Evolutionary conservation across 2,113 vertebrate genomes (phyloP), one percentile per base, ranked within the genome.

Genomic region (Phylloscopus whistleri): DNA sequence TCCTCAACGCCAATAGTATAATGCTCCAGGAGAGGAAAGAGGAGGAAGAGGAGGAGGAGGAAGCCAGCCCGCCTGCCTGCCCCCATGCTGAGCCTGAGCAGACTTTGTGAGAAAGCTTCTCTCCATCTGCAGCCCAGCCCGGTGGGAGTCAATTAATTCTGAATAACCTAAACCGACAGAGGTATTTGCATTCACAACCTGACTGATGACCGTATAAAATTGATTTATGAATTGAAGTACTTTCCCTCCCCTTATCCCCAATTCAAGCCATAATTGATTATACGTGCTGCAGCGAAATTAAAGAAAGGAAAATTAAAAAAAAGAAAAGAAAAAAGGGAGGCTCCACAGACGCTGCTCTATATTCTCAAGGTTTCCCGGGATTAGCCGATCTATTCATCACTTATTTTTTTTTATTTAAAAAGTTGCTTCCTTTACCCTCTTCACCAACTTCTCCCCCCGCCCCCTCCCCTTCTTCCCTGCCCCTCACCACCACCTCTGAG

Each of bases 131-230:
- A 98, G 96, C 96, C 93, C 96, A 94, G 94, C 97, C 97, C 95
- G 94, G 98, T 98, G 97, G 97, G 98, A 98, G 98, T 98, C 98
- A 98, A 98, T 98, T 98, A 98, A 98, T 98, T 98, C 98, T 98
- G 98, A 98, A 98, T 98, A 98, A 98, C 97, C 98, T 98, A 98
- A 98, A 98, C 97, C 96, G 97, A 98, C 98, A 98, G 98, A 98
- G 98, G 98, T 97, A 98, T 98, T 97, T 98, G 98, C 98, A 99
- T 99, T 99, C 98, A 99, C 97, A 98, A 98, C 98, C 98, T 99
- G 99, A 99, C 98, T 99, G 99, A 99, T 99, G 99, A 99, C 99
- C 99, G 98, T 99, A 99, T 98, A 99, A 99, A 99, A 99, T 99
- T 99, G 99, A 99, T 99, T 99, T 99, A 99, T 99, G 99, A 98